Percentiles rank a stretch among this genome's conserved stretches.
phyloP scores from a whole-genome alignment of 1,140 invertebrate genomes.

The Muscidifurax raptorellus region DNA sequence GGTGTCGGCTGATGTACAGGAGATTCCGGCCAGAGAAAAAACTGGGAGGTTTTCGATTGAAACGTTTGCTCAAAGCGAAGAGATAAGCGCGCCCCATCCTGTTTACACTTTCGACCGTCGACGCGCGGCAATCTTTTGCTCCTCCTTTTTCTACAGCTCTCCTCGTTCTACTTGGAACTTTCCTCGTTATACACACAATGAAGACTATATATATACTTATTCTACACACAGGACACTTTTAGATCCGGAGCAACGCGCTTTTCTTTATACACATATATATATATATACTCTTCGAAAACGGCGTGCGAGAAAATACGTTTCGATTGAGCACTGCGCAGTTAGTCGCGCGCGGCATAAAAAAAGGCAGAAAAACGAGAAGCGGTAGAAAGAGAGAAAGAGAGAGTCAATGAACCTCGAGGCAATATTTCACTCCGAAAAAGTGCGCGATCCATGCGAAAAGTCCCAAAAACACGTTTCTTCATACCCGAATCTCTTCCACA shows the following conservation, averaged over 20 bases:
- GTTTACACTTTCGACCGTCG: constrained; percentile 48
- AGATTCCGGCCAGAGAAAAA: background rate
- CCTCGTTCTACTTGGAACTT: constrained; percentile 36
- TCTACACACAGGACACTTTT: constrained; percentile 42
- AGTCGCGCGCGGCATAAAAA: background rate
- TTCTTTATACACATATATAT: too few relatives aligned
- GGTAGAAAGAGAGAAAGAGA: background rate
- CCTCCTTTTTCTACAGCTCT: constrained; percentile 15
- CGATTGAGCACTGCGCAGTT: background rate
- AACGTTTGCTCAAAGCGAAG: constrained; percentile 40
- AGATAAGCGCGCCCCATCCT: constrained; percentile 50
- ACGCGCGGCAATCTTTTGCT: constrained; percentile 33
- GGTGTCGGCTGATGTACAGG: background rate
- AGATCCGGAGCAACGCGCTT: constrained; percentile 8
- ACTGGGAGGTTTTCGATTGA: constrained; percentile 36
- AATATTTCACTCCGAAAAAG: background rate
- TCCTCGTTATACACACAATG: constrained; percentile 21
- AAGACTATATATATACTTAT: too few relatives aligned
- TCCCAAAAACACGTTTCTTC: constrained; percentile 31
- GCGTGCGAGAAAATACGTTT: background rate
- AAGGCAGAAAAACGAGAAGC: background rate
- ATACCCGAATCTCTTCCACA: background rate
- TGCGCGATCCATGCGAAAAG: background rate
- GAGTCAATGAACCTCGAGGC: constrained; percentile 13
- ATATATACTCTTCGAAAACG: background rate